Conservation (phyloP, 2,888 invertebrate genomes). For the Chrysotoxum bicinctum region DNA sequence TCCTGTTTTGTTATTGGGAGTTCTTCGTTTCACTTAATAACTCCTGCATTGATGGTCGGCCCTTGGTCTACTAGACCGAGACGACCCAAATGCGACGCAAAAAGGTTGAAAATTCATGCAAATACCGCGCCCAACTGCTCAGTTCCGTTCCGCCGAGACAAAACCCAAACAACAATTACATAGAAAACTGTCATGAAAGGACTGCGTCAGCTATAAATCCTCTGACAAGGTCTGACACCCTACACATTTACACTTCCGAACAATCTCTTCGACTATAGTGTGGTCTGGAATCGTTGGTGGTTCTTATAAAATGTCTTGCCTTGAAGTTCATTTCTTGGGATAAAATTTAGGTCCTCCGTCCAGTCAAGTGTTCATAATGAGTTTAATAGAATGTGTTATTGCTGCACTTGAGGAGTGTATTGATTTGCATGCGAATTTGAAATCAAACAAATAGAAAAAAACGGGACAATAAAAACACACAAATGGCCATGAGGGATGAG, state of each 20-base stretch:
- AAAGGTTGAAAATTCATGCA: slow-evolving; percentile 39
- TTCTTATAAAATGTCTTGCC: background rate
- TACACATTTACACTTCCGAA: slow-evolving; percentile 52
- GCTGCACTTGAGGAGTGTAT: slow-evolving; percentile 65
- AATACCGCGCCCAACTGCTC: slow-evolving; percentile 16
- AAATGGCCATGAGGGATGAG: slow-evolving; percentile 1
- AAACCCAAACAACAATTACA: slow-evolving; percentile 9
- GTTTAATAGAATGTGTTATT: slow-evolving; percentile 80
- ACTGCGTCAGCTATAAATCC: slow-evolving; percentile 69
- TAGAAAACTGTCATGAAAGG: slow-evolving; percentile 44
- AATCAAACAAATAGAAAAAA: slow-evolving; percentile 20
- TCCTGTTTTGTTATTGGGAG: slow-evolving; percentile 35
- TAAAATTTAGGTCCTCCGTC: slow-evolving; percentile 14
- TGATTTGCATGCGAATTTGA: slow-evolving; percentile 69
- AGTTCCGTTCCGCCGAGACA: background rate
- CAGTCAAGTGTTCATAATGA: slow-evolving; percentile 79
- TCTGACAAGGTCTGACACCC: slow-evolving; percentile 58
- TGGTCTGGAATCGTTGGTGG: background rate
- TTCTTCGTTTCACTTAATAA: slow-evolving; percentile 64
- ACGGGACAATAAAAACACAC: background rate
- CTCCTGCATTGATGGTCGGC: slow-evolving; percentile 60
- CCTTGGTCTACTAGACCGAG: slow-evolving; percentile 21
- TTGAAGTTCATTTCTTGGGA: background rate
- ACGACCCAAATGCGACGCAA: slow-evolving; percentile 41
- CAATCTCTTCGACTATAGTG: background rate